Base-by-base conservation (phyloP, 1,140 invertebrate species). In the Drosophila saltans region DNA sequence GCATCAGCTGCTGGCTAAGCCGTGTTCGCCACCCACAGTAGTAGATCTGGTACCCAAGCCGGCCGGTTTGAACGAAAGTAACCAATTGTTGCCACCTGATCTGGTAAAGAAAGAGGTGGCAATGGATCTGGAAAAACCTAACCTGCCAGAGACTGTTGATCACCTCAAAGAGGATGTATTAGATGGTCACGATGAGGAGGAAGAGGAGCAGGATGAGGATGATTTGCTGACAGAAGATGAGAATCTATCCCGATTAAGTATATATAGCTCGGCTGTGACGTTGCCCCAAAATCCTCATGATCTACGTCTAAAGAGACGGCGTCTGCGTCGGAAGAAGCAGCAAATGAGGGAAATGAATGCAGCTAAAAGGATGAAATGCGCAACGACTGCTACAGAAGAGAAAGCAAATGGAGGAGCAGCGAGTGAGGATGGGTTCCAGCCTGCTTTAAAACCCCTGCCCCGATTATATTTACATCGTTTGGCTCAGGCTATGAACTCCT, bases 1-100 rank as follows among this genome's bases (percentile, higher is more conserved):
- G 39, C 63, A 66, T 11, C 63, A 72, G 57, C 66, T 64, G 39
- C 26, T 75, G 28, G 48, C 75, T 30, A 86, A 90, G 62, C 81
- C 86, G 28, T 77, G 81, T 62, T 91, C 90, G 26, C 90, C 90
- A 70, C 90, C 91, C 43, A 91, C 91, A 28, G 90, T 91, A 33
- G 88, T 91, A 10, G 90, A 91, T 66, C 65, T 91, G 74, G 60
- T 91, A 45, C 83, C 84, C 36, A 71, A 65, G 8, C 57, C 58
- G 39, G 43, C 68, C 16, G 71, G 69, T 1, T 69, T 66, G 4
- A 65, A 75, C 28, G 56, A 60, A 5, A 33, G 26, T 52, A 52
- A 33, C 43, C 61, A 61, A 11, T 5, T n/a, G 45, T 33, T 24
- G 43, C 60, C 30, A 16, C 48, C 58, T 24, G 64, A 3, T 5